These are phyloP conservation scores for Lasiommata megera DNA, from an alignment of 2,888 invertebrate species.

Conservation along the genomic window DNA sequence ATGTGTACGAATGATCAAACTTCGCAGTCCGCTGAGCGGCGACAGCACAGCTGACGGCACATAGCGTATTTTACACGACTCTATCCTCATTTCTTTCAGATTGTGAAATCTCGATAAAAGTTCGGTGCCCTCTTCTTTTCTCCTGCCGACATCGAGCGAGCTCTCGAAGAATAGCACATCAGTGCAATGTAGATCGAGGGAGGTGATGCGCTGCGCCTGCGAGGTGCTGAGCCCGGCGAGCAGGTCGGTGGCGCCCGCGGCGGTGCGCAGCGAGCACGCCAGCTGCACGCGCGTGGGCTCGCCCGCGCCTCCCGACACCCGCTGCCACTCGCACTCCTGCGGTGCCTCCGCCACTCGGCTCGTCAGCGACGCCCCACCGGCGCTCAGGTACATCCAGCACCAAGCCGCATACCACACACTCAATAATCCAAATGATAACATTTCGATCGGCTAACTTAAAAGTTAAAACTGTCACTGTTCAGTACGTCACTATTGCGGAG, in stretches of 20 bases:
- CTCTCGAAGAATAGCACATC: slow-evolving; percentile 88
- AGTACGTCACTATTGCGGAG: slow-evolving; percentile 70
- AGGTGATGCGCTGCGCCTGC: slow-evolving; percentile 86
- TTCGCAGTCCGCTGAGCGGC: slow-evolving; percentile 84
- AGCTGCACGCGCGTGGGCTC: slow-evolving; percentile 81
- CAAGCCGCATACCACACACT: slow-evolving; percentile 62
- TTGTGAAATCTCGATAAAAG: slow-evolving; percentile 84
- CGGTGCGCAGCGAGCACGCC: slow-evolving; percentile 84
- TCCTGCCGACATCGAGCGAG: slow-evolving; percentile 81
- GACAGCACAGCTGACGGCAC: slow-evolving; percentile 86
- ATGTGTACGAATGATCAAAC: slow-evolving; percentile 86
- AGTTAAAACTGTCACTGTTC: slow-evolving; percentile 66
- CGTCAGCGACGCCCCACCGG: slow-evolving; percentile 70
- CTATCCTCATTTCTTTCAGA: slow-evolving; percentile 85
- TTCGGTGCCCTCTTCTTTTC: slow-evolving; percentile 77
- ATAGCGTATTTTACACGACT: slow-evolving; percentile 89
- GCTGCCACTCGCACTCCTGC: slow-evolving; percentile 87
- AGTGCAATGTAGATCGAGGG: slow-evolving; percentile 86
- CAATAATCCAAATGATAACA: slow-evolving; percentile 74
- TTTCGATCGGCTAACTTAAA: slow-evolving; percentile 69
- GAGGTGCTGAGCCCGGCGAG: slow-evolving; percentile 83
- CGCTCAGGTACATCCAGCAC: slow-evolving; percentile 64
- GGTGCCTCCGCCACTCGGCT: slow-evolving; percentile 84
- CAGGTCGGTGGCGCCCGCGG: slow-evolving; percentile 84
- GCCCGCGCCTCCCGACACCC: slow-evolving; percentile 75